Base-by-base conservation (phyloP, 92 coral and sea anemone genomes). In the Porites cylindrica region DNA sequence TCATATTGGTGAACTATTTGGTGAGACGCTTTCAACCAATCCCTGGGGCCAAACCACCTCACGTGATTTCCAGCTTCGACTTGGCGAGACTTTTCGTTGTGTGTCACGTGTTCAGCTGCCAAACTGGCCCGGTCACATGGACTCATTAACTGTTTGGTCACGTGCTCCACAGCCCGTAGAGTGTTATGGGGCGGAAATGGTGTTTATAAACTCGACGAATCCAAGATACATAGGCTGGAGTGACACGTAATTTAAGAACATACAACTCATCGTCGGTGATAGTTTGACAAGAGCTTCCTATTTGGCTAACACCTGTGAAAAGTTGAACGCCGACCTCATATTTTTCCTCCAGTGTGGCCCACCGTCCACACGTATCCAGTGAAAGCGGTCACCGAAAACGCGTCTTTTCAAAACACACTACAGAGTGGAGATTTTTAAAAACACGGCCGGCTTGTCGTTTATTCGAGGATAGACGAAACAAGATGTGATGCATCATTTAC, bases 101-200 rank as follows among this genome's bases (percentile, higher is more conserved):
- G 82, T 96, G 75, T 94, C 90, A 72, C 94, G 98, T 19, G 90
- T 84, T 32, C 93, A 89, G 93, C 88, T 94, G 12, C 94, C 98
- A 14, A 94, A 92, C 92, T 96, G 98, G 98, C 98, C 98, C 9
- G 98, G 98, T 16, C 91, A 92, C 86, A 80, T 92, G 93, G 97
- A 96, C 79, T 75, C 91, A 63, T 54, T 96, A 43, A 96, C 94
- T 6, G 87, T 94, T 54, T 96, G 98, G 97, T 76, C 90, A 68
- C 91, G 88, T 70, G 89, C 75, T 66, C 32, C 71, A 1, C 74
- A 20, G 10, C 64, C 86, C 72, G 90, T 88, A 13, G 92, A 93
- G 10, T 95, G 98, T 81, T 96, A 90, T 70, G 96, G 95, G 13
- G 96, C 91, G 8, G 87, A 81, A 2, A 84, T 93, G 94, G 76